Percentiles rank a stretch among this genome's conserved stretches.
These are phyloP conservation scores for Leptosomus discolor DNA, from an alignment of 2,113 vertebrate genomes.

Conservation along the genomic window DNA sequence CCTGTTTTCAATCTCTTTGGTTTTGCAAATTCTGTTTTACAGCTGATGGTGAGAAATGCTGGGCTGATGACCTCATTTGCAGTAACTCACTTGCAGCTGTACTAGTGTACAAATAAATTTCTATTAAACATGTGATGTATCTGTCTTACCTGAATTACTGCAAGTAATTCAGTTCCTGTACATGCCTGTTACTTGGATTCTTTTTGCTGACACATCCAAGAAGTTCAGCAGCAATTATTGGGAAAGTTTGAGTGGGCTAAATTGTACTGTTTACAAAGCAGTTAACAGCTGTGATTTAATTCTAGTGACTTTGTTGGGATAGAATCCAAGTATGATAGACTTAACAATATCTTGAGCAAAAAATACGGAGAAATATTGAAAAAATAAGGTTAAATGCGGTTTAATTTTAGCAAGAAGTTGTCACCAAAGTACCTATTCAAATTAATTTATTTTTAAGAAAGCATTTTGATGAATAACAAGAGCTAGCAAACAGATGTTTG, in stretches of 20 bases:
- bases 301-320: not conserved
- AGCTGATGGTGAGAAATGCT: not conserved
- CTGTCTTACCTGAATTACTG: not conserved
- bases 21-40: not conserved
- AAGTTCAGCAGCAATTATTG: not conserved
- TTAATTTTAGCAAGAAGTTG: not conserved
- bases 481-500: not conserved
- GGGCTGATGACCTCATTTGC: not conserved
- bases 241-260: not conserved
- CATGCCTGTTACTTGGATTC: not conserved
- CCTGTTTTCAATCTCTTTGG: not conserved
- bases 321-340: not conserved
- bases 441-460: not conserved
- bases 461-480: not conserved
- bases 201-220: not conserved
- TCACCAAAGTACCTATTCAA: not conserved
- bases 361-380: not conserved
- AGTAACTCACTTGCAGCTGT: not conserved
- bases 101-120: not conserved
- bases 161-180: not conserved
- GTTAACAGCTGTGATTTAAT: not conserved
- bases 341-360: not conserved
- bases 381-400: not conserved
- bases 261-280: not conserved
- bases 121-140: not conserved